Base-by-base conservation (phyloP, 1,140 invertebrate species). In the Sminthurinus signatus region DNA sequence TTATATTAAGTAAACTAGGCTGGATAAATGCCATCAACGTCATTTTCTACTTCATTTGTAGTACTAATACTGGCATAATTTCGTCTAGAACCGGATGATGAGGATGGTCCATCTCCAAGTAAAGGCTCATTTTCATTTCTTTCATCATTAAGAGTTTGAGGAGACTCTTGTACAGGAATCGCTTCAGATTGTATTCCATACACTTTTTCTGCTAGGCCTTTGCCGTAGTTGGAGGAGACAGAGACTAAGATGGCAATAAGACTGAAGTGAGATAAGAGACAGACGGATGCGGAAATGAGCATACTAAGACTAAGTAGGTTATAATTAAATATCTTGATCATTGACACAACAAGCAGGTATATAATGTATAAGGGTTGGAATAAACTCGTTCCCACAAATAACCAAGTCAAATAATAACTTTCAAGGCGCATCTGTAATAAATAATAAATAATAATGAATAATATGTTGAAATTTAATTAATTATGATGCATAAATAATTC, bases 81-180 rank as follows among this genome's bases (percentile, higher is more conserved):
- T 15, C 32, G 32, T 48, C 44, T 25, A 48, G n/a, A n/a, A 21
- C 23, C 19, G n/a, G 44, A 21, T 25, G 17, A n/a, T 25, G 23
- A 48, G 5, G 23, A 25, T 8, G 44, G 44, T 48, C n/a, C 10
- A 48, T 8, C 15, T 36, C 5, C 32, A 36, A 36, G 5, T 36
- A 36, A 5, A 36, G 32, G 32, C n/a, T n/a, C n/a, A 36, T 36
- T 5, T 36, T 36, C 32, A 36, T 36, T 15, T 15, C 32, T 36
- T 8, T 36, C 15, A 8, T 36, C 32, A 5, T 15, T 36, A n/a
- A n/a, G n/a, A n/a, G 32, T 36, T 36, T 36, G 5, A 5, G 5
- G 32, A 93, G 80, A 19, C 44, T 19, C 17, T 46, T 19, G 29
- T 21, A 25, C 2, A 5, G 32, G 0, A 43, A 64, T 64, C 67